Evolutionary conservation across 2,797 vertebrate species (phyloP).

Genomic region (Crenuchus spilurus): DNA sequence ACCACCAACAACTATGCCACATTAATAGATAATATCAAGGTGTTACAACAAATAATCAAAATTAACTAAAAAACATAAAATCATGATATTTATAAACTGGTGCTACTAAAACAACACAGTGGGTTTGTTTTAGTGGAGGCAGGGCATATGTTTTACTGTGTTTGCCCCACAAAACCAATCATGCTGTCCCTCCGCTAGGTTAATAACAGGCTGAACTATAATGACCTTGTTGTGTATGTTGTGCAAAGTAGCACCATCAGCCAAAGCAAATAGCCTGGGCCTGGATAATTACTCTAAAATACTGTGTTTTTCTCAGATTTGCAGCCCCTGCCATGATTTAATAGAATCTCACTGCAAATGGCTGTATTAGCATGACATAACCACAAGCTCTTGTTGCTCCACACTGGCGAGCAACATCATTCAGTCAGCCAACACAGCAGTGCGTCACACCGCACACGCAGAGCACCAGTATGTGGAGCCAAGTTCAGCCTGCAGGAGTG

Average conservation of each 20-base stretch:
- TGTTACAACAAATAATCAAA: no score
- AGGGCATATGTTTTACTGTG: not conserved
- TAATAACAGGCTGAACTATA: constrained; percentile 22
- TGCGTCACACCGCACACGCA: constrained; percentile 1
- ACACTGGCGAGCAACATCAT: constrained; percentile 27
- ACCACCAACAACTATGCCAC: no score
- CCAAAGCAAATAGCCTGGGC: constrained; percentile 24
- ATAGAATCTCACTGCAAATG: constrained; percentile 10
- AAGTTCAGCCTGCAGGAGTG: not conserved
- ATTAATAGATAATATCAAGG: no score
- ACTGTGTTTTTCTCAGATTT: constrained; percentile 16
- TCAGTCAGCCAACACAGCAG: constrained; percentile 12
- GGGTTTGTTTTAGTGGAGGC: not conserved
- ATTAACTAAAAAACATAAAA: no score
- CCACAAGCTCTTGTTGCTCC: constrained; percentile 20
- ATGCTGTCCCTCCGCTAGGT: not conserved
- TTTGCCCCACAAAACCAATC: not conserved
- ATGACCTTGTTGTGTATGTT: constrained; percentile 18
- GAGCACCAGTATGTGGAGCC: not conserved
- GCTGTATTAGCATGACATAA: constrained; percentile 19
- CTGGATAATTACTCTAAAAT: constrained; percentile 28
- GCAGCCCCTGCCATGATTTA: constrained; percentile 15
- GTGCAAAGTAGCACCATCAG: constrained; percentile 18
- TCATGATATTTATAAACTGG: no score
- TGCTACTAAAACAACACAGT: no score